Evolutionary conservation across 2,888 invertebrate species (phyloP).

Genomic region (Acrocyrtus sp.): DNA sequence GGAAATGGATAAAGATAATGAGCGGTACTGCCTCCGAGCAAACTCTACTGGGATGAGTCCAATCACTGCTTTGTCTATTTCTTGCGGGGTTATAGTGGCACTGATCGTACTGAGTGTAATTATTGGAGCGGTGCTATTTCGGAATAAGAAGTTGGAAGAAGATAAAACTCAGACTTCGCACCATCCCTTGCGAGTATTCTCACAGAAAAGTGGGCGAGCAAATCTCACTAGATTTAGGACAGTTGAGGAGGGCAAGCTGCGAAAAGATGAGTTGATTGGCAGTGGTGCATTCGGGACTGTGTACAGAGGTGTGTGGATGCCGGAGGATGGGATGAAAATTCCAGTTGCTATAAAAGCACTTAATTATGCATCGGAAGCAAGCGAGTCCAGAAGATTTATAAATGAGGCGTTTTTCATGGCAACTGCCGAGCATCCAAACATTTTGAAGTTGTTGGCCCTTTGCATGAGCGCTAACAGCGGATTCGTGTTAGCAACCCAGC

Average conservation of each 20-base stretch:
- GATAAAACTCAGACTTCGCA: no score
- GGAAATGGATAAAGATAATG: constrained; percentile 79
- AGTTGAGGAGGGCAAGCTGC: constrained; percentile 92
- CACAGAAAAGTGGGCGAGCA: no score
- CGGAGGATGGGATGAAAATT: constrained; percentile 91
- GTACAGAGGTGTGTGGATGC: constrained; percentile 95
- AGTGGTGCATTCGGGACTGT: constrained; percentile 97
- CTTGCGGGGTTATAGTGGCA: no score
- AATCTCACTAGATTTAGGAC: constrained; percentile 92
- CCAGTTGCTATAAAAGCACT: constrained; percentile 98
- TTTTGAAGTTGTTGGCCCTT: constrained; percentile 92
- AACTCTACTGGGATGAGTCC: no score
- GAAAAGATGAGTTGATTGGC: constrained; percentile 91
- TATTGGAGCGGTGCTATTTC: no score
- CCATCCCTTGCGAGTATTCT: no score
- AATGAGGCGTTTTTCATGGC: constrained; percentile 99
- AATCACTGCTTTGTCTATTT: no score
- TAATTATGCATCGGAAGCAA: constrained; percentile 82
- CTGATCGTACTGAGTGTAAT: no score
- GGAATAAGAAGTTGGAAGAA: no score
- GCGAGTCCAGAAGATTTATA: constrained; percentile 90
- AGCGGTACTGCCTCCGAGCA: constrained; percentile 83
- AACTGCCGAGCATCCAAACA: constrained; percentile 93
- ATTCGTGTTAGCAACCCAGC: constrained; percentile 97
- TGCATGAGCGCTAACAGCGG: constrained; percentile 93